Evolutionary conservation across 2,113 vertebrate genomes (phyloP), one percentile per base, ranked within the genome.

Genomic region (Zosterops pallidus): DNA sequence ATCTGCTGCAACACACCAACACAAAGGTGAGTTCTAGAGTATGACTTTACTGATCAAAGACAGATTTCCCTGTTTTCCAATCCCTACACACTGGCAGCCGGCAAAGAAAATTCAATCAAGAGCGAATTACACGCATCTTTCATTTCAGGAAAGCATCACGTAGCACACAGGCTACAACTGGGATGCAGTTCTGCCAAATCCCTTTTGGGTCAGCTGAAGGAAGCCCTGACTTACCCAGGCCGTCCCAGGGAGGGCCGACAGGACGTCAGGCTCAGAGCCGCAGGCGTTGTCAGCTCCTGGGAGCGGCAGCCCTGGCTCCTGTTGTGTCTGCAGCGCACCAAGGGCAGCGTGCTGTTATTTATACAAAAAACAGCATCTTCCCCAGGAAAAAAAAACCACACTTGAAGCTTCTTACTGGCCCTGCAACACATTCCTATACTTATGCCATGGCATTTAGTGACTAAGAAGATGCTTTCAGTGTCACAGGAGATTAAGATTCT

Each of bases 401-500:
- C 56, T 63, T 35, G 52, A 86, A 50, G 75, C 50, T 89, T 46
- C 75, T 86, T 63, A 65, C 60, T 55, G 47, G 63, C 55, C 78
- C 63, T 16, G 28, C 90, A 89, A 87, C 75, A 80, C 64, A 41
- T 29, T 92, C 52, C 47, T 80, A 67, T 80, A 28, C 29, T 86
- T 57, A 68, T 25, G 76, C 83, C 23, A 52, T 49, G 50, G 44
- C 77, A 74, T 70, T 42, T 19, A 75, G 84, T n/a, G 94, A 77
- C 29, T 72, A 67, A 53, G 53, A 81, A 76, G 72, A 94, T 64
- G 93, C 78, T 91, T 79, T 95, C 42, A 81, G 82, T 81, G 80
- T 59, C 89, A 93, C 52, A 47, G 57, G 75, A 87, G 84, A 96
- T 65, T 52, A 93, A 90, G 83, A 81, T 69, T 90, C 64, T 35